A percentile compares a stretch with the other conserved stretches of the same genome.
These are phyloP conservation scores for Drosophila borborema DNA, from an alignment of 2,888 invertebrate genomes.

Conservation along the genomic window DNA sequence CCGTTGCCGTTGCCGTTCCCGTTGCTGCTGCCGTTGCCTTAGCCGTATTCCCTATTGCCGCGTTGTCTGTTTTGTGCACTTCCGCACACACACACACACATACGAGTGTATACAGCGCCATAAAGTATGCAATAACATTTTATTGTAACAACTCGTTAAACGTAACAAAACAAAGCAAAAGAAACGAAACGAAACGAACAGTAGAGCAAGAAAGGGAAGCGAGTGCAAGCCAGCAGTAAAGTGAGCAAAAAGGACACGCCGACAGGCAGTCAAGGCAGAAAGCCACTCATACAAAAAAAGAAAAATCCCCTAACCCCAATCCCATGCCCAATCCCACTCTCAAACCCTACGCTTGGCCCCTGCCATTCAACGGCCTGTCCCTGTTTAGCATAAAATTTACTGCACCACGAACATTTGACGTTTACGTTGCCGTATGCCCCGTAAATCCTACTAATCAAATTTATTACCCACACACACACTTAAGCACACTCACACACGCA, in stretches of 20 bases:
- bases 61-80: conserved; percentile 54
- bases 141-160: conserved; percentile 78
- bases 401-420: conserved; percentile 77
- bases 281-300: conserved; percentile 31
- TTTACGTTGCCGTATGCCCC: conserved; percentile 67
- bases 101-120: conserved; percentile 27
- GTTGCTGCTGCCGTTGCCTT: neutral
- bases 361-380: conserved; percentile 15
- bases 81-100: conserved; percentile 33
- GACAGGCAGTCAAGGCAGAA: conserved; percentile 19
- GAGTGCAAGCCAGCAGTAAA: conserved; percentile 11
- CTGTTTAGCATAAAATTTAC: conserved; percentile 79
- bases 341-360: neutral
- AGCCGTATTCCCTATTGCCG: conserved; percentile 42
- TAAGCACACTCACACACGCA: conserved; percentile 6
- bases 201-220: neutral
- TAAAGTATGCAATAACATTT: conserved; percentile 79
- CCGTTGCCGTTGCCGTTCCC: conserved; percentile 7
- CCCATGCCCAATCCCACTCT: neutral
- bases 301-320: conserved; percentile 3
- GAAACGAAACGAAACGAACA: conserved; percentile 5
- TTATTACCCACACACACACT: conserved; percentile 62
- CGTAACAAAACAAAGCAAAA: conserved; percentile 55
- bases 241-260: conserved; percentile 20
- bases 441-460: conserved; percentile 80